A percentile compares a stretch with the other conserved stretches of the same genome.
Conservation (phyloP, 2,113 vertebrate genomes). For the Paracanthobrama guichenoti region DNA sequence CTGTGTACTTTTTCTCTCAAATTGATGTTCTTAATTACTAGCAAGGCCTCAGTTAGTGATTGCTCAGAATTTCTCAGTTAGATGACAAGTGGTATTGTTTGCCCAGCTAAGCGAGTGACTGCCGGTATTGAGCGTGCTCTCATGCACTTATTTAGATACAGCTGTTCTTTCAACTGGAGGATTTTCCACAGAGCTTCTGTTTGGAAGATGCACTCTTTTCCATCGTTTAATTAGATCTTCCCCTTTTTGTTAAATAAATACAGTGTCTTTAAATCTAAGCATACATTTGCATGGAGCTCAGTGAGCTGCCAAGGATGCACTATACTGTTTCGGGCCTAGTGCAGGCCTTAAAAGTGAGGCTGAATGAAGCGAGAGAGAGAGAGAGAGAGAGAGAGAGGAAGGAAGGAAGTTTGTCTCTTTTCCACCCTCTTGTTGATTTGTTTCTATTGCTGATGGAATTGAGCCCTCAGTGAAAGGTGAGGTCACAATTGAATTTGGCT, state of each 20-base stretch:
- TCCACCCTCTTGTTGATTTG: constrained; percentile 70
- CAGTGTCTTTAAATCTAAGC: constrained; percentile 69
- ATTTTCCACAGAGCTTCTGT: constrained; percentile 66
- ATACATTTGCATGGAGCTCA: constrained; percentile 51
- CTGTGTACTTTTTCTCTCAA: constrained; percentile 55
- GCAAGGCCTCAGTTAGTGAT: constrained; percentile 41
- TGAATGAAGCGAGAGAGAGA: constrained; percentile 3
- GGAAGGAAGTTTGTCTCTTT: constrained; percentile 1
- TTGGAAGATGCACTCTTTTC: constrained; percentile 55
- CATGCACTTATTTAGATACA: constrained; percentile 67
- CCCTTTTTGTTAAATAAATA: constrained; percentile 76
- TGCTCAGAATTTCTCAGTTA: constrained; percentile 43
- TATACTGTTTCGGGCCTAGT: constrained; percentile 28
- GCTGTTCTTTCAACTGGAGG: constrained; percentile 71
- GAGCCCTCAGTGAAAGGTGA: constrained; percentile 70
- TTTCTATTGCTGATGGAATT: constrained; percentile 70
- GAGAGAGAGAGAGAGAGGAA: constrained; percentile 29
- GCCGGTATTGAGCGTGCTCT: constrained; percentile 57
- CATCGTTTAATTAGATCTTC: constrained; percentile 68
- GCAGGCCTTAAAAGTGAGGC: constrained; percentile 60
- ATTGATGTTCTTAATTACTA: constrained; percentile 53
- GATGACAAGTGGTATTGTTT: constrained; percentile 60
- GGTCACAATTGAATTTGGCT: constrained; percentile 74
- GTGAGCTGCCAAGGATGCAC: constrained; percentile 24
- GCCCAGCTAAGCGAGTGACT: constrained; percentile 58